Conservation (phyloP, 2,113 vertebrate species). For the Phycodurus eques region DNA sequence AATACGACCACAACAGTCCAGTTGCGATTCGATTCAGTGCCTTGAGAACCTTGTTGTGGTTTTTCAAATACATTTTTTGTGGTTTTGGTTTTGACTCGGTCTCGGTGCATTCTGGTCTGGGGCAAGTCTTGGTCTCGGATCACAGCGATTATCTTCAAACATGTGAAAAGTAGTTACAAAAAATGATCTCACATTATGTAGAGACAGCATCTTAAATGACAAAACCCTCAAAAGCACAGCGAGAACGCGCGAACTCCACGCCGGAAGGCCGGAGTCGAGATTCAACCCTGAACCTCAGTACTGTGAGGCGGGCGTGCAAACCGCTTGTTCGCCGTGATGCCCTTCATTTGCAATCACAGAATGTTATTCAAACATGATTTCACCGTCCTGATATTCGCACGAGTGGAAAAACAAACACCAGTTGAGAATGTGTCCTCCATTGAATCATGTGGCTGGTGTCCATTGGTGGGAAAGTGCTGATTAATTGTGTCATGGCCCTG, state of each 20-base stretch:
- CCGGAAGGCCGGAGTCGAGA: background rate
- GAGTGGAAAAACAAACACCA: conserved; percentile 4
- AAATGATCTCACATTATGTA: too few relatives aligned
- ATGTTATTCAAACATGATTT: background rate
- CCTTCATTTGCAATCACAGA: background rate
- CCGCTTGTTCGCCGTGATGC: background rate
- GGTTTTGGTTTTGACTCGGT: too few relatives aligned
- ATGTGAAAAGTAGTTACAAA: too few relatives aligned
- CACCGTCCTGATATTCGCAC: background rate
- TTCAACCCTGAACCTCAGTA: background rate
- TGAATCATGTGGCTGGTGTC: conserved; percentile 71
- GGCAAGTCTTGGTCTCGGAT: too few relatives aligned
- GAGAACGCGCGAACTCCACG: background rate
- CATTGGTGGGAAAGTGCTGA: conserved; percentile 82
- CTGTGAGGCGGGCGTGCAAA: background rate
- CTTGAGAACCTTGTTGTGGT: background rate
- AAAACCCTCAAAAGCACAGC: background rate
- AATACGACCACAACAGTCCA: background rate
- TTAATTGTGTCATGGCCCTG: conserved; percentile 80
- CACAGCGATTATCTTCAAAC: too few relatives aligned
- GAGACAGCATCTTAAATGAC: too few relatives aligned
- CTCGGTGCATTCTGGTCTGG: too few relatives aligned
- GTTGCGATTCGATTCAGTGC: background rate
- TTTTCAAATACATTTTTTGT: too few relatives aligned
- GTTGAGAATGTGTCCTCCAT: conserved; percentile 18